Conservation (phyloP, 2,888 invertebrate genomes). For the Schizotus pectinicornis region DNA sequence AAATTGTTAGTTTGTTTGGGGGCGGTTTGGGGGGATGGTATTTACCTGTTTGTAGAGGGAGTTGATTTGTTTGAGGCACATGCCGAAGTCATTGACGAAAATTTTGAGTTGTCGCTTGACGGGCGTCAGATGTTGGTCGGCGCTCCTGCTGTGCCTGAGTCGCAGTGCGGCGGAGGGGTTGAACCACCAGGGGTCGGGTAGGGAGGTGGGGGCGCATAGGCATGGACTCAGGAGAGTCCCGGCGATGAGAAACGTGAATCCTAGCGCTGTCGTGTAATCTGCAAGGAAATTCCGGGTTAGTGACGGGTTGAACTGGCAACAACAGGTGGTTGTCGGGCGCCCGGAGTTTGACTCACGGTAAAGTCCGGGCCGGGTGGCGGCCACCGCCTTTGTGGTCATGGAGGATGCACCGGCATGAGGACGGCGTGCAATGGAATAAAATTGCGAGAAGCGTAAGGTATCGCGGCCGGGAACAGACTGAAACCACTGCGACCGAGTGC, state of each 20-base stretch:
- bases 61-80: constrained; percentile 32
- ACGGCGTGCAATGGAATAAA: constrained; percentile 15
- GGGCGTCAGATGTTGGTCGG: constrained; percentile 30
- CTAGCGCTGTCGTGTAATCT: constrained; percentile 9
- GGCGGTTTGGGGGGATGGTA: neutral
- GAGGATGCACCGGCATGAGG: constrained; percentile 13
- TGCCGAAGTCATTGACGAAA: constrained; percentile 34
- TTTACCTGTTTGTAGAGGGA: constrained; percentile 12
- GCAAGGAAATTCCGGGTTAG: constrained; percentile 10
- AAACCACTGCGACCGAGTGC: constrained; percentile 35
- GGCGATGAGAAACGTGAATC: constrained; percentile 12
- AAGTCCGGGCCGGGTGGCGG: constrained; percentile 21
- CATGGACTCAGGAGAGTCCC: constrained; percentile 26
- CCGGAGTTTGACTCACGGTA: constrained; percentile 25
- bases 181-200: constrained; percentile 34
- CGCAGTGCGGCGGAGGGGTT: constrained; percentile 39
- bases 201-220: constrained; percentile 29
- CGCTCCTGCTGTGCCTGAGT: constrained; percentile 40
- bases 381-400: constrained; percentile 4
- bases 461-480: constrained; percentile 46
- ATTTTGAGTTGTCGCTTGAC: constrained; percentile 31
- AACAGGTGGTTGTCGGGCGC: constrained; percentile 22
- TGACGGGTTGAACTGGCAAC: neutral
- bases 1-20: too few relatives aligned
- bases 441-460: constrained; percentile 43